These are phyloP conservation scores for Numenius arquata DNA, from an alignment of 2,113 vertebrate genomes.

Conservation along the genomic window DNA sequence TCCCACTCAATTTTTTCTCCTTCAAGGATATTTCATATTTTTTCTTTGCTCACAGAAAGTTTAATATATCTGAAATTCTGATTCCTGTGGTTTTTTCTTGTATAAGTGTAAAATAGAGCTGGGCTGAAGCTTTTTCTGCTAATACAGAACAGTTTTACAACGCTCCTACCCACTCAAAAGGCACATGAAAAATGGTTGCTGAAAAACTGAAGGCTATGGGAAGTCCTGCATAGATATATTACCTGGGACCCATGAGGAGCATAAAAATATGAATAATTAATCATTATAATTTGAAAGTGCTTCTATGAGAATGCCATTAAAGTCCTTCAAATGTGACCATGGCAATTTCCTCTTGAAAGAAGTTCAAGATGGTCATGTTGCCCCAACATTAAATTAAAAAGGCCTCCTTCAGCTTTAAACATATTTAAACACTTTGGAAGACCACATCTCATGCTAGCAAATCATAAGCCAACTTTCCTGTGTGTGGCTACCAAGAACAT, in stretches of 20 bases:
- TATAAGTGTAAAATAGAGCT: not conserved
- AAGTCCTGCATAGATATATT: not conserved
- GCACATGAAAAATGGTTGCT: not conserved
- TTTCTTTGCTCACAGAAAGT: not conserved
- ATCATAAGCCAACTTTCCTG: not conserved
- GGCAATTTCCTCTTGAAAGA: not conserved
- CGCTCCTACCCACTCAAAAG: not conserved
- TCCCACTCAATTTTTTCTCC: not conserved
- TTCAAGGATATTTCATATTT: not conserved
- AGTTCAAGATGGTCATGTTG: not conserved
- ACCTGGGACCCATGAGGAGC: not conserved
- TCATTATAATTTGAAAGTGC: not conserved
- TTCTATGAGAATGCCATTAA: not conserved
- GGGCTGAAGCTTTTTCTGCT: not conserved
- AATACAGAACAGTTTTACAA: not conserved
- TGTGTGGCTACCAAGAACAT: not conserved
- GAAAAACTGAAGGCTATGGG: not conserved
- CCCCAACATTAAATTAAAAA: not conserved
- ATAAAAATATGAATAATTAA: not conserved
- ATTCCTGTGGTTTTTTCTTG: not conserved
- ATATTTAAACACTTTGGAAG: not conserved
- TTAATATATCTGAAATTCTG: not conserved
- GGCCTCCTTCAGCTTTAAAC: not conserved
- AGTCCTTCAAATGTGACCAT: not conserved
- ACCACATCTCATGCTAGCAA: not conserved